These are phyloP conservation scores for Blera fallax DNA, from an alignment of 2,888 invertebrate species.

Conservation along the genomic window DNA sequence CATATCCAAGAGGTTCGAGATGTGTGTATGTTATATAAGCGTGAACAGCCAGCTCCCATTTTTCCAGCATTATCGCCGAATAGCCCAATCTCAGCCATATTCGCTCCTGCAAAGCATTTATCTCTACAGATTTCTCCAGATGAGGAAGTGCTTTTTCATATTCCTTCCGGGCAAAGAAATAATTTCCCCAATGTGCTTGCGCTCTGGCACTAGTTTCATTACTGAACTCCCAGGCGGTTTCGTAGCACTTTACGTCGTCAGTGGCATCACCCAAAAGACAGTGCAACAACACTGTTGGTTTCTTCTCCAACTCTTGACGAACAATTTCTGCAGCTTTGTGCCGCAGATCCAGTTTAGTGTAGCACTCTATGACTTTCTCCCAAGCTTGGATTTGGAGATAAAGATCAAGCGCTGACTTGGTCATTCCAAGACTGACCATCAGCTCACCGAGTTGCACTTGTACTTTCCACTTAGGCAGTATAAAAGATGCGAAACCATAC, in stretches of 20 bases:
- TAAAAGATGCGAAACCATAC: conserved; percentile 87
- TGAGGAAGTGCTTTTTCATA: conserved; percentile 91
- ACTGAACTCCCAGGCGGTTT: conserved; percentile 96
- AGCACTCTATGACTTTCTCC: conserved; percentile 97
- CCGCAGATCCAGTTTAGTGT: conserved; percentile 90
- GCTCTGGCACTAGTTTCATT: conserved; percentile 90
- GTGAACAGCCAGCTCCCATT: conserved; percentile 91
- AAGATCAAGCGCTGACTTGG: conserved; percentile 92
- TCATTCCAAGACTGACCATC: conserved; percentile 90
- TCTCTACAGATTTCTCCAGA: conserved; percentile 90
- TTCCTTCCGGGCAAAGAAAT: conserved; percentile 88
- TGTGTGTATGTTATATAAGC: conserved; percentile 94
- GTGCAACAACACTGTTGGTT: conserved; percentile 92
- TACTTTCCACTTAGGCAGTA: conserved; percentile 90
- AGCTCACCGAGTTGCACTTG: conserved; percentile 90
- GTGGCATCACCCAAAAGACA: conserved; percentile 95
- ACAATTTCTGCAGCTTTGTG: conserved; percentile 97
- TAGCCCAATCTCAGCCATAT: conserved; percentile 94
- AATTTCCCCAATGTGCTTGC: conserved; percentile 94
- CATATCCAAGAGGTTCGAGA: conserved; percentile 94
- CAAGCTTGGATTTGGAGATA: conserved; percentile 90
- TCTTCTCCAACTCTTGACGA: conserved; percentile 88
- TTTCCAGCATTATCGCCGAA: conserved; percentile 89
- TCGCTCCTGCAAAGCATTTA: conserved; percentile 93
- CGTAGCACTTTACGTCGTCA: conserved; percentile 90